phyloP scores from a whole-genome alignment of 2,888 invertebrate genomes.

The Cantharis rufa region DNA sequence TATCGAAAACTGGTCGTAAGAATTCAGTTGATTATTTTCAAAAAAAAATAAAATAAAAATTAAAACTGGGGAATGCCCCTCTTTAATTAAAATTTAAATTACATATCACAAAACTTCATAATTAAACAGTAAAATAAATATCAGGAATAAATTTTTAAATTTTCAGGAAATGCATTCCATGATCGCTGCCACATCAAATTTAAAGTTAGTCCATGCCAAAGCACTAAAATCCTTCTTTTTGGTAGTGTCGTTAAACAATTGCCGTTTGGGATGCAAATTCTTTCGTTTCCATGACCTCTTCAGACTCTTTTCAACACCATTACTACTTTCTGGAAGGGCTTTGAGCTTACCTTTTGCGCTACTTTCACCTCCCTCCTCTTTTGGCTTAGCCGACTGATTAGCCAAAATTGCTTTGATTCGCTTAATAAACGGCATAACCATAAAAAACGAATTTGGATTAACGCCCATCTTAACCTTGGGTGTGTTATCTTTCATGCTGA shows the following conservation, averaged over 20 bases:
- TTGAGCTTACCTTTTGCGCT: slow-evolving; percentile 25
- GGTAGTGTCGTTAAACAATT: slow-evolving; percentile 59
- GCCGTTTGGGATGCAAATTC: slow-evolving; percentile 58
- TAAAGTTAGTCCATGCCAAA: slow-evolving; percentile 69
- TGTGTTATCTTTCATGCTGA: slow-evolving; percentile 81
- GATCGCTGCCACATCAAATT: slow-evolving; percentile 65
- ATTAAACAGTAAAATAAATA: not conserved
- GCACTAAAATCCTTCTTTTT: slow-evolving; percentile 59
- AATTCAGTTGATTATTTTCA: too few species aligned
- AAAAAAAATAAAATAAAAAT: too few species aligned
- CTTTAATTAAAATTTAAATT: too few species aligned
- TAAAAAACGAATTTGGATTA: slow-evolving; percentile 89
- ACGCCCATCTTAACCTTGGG: slow-evolving; percentile 84
- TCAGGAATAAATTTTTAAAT: not conserved
- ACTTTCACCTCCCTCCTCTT: slow-evolving; percentile 39
- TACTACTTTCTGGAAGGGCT: slow-evolving; percentile 33
- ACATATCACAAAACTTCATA: not conserved
- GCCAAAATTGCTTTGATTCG: slow-evolving; percentile 74
- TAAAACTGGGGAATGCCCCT: too few species aligned
- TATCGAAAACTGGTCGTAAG: too few species aligned
- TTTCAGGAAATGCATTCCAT: slow-evolving; percentile 54
- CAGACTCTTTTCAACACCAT: slow-evolving; percentile 41
- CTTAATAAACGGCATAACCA: slow-evolving; percentile 93
- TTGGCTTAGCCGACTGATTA: slow-evolving; percentile 52
- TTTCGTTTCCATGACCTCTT: slow-evolving; percentile 53